These are phyloP conservation scores for Melospiza melodia DNA, from an alignment of 2,113 vertebrate genomes.

Conservation along the genomic window DNA sequence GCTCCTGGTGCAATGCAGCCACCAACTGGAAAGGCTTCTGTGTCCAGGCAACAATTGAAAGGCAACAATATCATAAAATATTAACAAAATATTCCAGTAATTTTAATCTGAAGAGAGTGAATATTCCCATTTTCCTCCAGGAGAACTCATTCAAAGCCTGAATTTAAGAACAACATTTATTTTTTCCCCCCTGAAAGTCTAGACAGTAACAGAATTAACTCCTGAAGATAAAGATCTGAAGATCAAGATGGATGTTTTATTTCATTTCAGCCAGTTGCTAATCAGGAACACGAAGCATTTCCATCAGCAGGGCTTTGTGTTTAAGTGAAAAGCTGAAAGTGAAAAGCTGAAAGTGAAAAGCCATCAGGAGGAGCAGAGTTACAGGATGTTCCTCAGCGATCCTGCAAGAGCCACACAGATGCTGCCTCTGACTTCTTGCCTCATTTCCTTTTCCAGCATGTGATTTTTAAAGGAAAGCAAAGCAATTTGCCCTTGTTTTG, in stretches of 20 bases:
- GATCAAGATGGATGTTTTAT: not conserved
- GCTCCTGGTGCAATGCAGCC: not conserved
- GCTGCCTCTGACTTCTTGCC: not conserved
- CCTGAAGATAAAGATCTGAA: not conserved
- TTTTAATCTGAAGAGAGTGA: not conserved
- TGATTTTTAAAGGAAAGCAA: not conserved
- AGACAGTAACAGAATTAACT: not conserved
- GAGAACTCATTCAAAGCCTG: not conserved
- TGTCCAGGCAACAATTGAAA: not conserved
- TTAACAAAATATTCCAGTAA: not conserved
- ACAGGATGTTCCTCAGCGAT: not conserved
- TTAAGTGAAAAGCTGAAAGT: no score
- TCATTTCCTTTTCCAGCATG: not conserved
- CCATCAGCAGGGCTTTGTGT: not conserved
- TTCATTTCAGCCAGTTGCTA: not conserved
- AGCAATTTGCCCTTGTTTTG: not conserved
- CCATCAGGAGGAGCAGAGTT: not conserved
- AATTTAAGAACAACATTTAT: not conserved
- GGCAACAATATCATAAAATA: not conserved
- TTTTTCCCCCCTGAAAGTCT: not conserved
- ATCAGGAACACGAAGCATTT: not conserved
- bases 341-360: not conserved
- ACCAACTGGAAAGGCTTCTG: rapidly evolving
- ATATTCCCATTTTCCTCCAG: not conserved
- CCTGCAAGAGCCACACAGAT: not conserved